These are phyloP conservation scores for Diplazon laetatorius DNA, from an alignment of 2,888 invertebrate genomes.

Conservation along the genomic window DNA sequence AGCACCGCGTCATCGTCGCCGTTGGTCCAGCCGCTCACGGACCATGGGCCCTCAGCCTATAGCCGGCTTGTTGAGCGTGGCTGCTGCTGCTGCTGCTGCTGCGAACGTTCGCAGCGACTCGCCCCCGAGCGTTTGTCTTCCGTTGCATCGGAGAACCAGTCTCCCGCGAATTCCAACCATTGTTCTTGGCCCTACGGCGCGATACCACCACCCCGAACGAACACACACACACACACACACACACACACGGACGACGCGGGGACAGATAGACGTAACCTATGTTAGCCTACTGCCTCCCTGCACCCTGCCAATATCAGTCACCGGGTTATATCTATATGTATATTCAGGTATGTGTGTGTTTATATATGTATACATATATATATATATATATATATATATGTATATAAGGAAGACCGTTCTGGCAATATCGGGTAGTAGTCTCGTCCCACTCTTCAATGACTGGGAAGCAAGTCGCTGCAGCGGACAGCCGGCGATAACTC, in stretches of 20 bases:
- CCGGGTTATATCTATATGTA: constrained; percentile 33
- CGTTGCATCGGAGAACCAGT: constrained; percentile 50
- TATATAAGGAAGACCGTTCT: constrained; percentile 62
- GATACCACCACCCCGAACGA: constrained; percentile 43
- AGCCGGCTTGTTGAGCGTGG: too few species aligned
- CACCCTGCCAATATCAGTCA: constrained; percentile 53
- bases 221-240: too few species aligned
- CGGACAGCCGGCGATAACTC: constrained; percentile 76
- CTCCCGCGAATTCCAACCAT: constrained; percentile 55
- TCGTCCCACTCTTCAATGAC: constrained; percentile 46
- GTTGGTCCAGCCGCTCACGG: constrained; percentile 30
- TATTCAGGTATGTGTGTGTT: too few species aligned
- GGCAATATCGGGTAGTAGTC: constrained; percentile 65
- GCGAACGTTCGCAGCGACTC: constrained; percentile 21
- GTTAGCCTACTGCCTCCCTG: constrained; percentile 11
- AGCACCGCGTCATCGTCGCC: constrained; percentile 33
- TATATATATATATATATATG: too few species aligned
- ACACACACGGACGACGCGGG: too few species aligned
- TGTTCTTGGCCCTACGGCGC: constrained; percentile 60
- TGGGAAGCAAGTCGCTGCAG: constrained; percentile 68
- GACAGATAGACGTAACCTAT: constrained; percentile 56
- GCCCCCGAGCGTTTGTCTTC: constrained; percentile 45
- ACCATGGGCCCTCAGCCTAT: too few species aligned
- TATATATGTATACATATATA: too few species aligned
- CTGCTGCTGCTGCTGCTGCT: too few species aligned